A percentile compares a stretch with the other conserved stretches of the same genome.
Conservation (phyloP, 2,797 vertebrate genomes). For the Gobio occitaniae region DNA sequence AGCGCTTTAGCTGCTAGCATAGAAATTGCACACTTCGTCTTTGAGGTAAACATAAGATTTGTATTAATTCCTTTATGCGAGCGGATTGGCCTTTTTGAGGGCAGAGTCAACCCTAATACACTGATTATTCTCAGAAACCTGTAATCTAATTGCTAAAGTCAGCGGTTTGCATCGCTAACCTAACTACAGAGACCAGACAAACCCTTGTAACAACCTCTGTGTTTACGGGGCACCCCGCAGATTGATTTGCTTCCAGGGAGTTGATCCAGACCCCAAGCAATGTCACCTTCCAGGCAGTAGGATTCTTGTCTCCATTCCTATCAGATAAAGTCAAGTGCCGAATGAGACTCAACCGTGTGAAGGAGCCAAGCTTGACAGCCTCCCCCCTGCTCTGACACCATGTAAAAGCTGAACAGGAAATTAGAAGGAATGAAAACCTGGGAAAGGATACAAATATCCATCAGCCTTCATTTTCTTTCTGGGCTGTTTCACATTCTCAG, state of each 20-base stretch:
- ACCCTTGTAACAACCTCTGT: constrained; percentile 1
- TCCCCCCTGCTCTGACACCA: constrained; percentile 45
- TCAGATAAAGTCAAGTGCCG: constrained; percentile 48
- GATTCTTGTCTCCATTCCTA: constrained; percentile 53
- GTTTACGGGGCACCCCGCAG: constrained; percentile 8
- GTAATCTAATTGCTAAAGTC: constrained; percentile 14
- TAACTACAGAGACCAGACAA: constrained; percentile 16
- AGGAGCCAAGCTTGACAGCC: constrained; percentile 28
- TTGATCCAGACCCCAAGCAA: constrained; percentile 50
- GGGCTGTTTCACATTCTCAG: constrained; percentile 23
- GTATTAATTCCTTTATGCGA: background rate
- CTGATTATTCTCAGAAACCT: background rate
- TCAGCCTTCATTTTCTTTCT: constrained; percentile 42
- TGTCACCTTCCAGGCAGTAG: constrained; percentile 44
- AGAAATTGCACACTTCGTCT: background rate
- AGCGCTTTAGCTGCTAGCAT: background rate
- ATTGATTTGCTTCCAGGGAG: constrained; percentile 46
- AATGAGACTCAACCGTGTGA: constrained; percentile 30
- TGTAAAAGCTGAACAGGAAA: constrained; percentile 61
- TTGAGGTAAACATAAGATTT: background rate
- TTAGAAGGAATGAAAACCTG: constrained; percentile 56
- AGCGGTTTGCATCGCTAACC: constrained; percentile 25
- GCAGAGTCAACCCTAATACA: background rate
- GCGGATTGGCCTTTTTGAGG: background rate
- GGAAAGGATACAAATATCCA: constrained; percentile 57